Evolutionary conservation across 2,113 vertebrate genomes (phyloP).

Genomic region (Labeo rohita): DNA sequence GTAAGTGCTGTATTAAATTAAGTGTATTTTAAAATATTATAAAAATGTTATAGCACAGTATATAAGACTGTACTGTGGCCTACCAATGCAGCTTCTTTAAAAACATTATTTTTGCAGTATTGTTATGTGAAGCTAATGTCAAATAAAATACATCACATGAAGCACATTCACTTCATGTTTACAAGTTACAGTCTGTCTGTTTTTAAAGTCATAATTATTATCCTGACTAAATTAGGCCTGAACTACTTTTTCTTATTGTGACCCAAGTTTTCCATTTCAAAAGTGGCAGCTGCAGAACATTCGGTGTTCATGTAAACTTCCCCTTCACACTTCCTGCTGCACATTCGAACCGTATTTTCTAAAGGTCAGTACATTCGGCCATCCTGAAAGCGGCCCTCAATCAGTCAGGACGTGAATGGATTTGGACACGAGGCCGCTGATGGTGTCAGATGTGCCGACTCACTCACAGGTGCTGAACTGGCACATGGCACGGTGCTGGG

Average conservation of each 20-base stretch:
- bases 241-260: not conserved
- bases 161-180: not conserved
- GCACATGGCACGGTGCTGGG: slow-evolving; percentile 38
- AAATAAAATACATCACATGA: not conserved
- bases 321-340: slow-evolving; percentile 6
- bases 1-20: too few species aligned
- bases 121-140: not conserved
- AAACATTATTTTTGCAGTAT: not conserved
- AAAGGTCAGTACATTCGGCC: slow-evolving; percentile 36
- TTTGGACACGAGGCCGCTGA: not conserved
- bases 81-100: not conserved
- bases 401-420: slow-evolving; percentile 9
- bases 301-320: not conserved
- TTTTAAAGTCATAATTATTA: not conserved
- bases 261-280: not conserved
- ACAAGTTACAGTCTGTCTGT: not conserved
- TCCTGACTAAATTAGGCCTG: not conserved
- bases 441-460: slow-evolving; percentile 21
- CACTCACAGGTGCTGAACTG: slow-evolving; percentile 37
- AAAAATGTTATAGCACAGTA: too few species aligned
- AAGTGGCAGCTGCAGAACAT: slow-evolving; percentile 20
- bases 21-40: too few species aligned
- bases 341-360: not conserved
- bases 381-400: slow-evolving; percentile 22
- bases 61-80: not conserved